Evolutionary conservation across 2,797 vertebrate genomes (phyloP).

Genomic region (Channallabes apus): DNA sequence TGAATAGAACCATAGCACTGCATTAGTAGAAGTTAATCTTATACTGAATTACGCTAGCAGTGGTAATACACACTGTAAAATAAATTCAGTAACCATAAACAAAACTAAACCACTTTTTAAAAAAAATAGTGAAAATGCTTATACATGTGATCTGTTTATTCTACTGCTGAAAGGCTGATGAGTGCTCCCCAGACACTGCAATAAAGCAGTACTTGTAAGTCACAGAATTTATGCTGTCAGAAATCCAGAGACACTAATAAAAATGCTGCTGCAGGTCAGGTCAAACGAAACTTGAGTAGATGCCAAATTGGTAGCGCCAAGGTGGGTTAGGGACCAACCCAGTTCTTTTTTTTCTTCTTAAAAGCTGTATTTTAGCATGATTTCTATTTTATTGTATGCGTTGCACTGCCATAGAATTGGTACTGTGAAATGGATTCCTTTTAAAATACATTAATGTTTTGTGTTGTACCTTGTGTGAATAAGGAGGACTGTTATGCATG

Average conservation of each 20-base stretch:
- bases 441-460: background rate
- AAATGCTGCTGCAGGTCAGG: slow-evolving; percentile 3
- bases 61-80: background rate
- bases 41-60: background rate
- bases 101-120: slow-evolving; percentile 20
- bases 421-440: slow-evolving; percentile 32
- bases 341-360: background rate
- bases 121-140: slow-evolving; percentile 8
- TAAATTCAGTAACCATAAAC: background rate
- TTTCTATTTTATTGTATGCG: background rate
- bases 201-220: background rate
- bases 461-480: slow-evolving; percentile 21
- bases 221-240: background rate
- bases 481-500: background rate
- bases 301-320: slow-evolving; percentile 43
- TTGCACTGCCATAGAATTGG: slow-evolving; percentile 5
- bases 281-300: background rate
- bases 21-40: background rate
- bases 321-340: slow-evolving; percentile 59
- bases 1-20: slow-evolving; percentile 15
- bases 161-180: slow-evolving; percentile 4
- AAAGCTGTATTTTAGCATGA: background rate
- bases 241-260: background rate
- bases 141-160: background rate
- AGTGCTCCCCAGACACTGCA: background rate